phyloP scores from a whole-genome alignment of 2,888 invertebrate species.

The Steinernema carpocapsae region DNA sequence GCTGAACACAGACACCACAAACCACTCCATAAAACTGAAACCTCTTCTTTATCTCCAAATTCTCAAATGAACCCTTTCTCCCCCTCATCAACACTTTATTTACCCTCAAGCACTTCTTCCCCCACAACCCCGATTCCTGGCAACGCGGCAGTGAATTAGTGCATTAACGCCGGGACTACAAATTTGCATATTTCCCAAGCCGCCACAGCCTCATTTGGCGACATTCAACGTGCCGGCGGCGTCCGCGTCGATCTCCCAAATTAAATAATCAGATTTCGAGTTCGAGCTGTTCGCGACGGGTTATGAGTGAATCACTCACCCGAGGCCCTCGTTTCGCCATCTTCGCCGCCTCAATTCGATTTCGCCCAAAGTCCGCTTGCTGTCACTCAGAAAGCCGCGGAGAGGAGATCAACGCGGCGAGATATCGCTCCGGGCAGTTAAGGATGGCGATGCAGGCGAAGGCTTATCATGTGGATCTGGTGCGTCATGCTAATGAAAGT shows the following conservation, averaged over 20 bases:
- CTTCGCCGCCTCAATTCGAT: slow-evolving; percentile 12
- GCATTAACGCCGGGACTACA: neutral
- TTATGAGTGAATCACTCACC: slow-evolving; percentile 17
- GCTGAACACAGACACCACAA: too few relatives aligned
- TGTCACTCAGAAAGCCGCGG: neutral
- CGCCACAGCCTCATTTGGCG: neutral
- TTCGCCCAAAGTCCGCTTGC: neutral
- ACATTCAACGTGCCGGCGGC: neutral
- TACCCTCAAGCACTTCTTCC: slow-evolving; percentile 23
- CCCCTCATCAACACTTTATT: slow-evolving; percentile 12
- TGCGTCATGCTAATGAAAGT: neutral
- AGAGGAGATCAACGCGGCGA: neutral
- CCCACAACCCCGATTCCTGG: neutral
- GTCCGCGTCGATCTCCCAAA: slow-evolving; percentile 24
- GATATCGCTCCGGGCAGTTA: neutral
- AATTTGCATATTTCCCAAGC: slow-evolving; percentile 14
- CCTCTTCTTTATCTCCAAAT: too few relatives aligned
- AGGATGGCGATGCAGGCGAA: neutral
- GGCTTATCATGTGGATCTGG: slow-evolving; percentile 1
- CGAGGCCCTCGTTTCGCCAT: neutral
- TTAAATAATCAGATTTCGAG: slow-evolving; percentile 29
- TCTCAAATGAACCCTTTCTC: neutral
- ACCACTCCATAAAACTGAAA: too few relatives aligned
- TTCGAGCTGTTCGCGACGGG: slow-evolving; percentile 5
- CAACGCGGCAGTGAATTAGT: neutral